Conservation (phyloP, 2,113 vertebrate species). For the Corvus hawaiiensis region DNA sequence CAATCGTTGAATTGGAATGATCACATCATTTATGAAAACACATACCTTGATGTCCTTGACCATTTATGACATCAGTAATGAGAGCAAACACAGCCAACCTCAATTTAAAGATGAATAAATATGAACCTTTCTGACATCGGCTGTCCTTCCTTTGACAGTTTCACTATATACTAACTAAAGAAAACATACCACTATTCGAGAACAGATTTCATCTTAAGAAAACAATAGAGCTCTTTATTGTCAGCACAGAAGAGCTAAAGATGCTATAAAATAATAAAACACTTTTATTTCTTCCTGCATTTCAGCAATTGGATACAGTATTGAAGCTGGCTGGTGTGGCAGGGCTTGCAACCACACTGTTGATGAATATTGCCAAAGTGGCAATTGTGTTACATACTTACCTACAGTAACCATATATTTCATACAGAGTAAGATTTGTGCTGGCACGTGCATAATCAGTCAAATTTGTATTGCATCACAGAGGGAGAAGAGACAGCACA, state of each 20-base stretch:
- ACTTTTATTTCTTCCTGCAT: neutral
- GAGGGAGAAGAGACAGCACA: neutral
- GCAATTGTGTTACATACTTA: neutral
- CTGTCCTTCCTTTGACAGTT: conserved; percentile 46
- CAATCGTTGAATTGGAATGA: conserved; percentile 34
- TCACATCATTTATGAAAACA: conserved; percentile 43
- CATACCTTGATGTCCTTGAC: conserved; percentile 46
- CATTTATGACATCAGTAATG: conserved; percentile 54
- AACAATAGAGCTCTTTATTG: neutral
- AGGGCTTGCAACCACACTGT: neutral
- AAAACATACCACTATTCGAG: neutral
- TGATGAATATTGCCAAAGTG: neutral
- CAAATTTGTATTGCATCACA: neutral
- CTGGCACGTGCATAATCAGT: neutral
- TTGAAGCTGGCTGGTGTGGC: neutral
- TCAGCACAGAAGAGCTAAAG: neutral
- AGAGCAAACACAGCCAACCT: conserved; percentile 27
- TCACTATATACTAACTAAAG: conserved; percentile 2
- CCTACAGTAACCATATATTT: neutral
- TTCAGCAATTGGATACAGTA: neutral
- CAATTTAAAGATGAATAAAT: conserved; percentile 57
- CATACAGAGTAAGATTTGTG: neutral
- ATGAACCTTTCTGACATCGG: conserved; percentile 45
- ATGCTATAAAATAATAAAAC: conserved; percentile 12
- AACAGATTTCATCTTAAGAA: conserved; percentile 22